Conservation (phyloP, 1,140 invertebrate species). For the Panulirus ornatus region DNA sequence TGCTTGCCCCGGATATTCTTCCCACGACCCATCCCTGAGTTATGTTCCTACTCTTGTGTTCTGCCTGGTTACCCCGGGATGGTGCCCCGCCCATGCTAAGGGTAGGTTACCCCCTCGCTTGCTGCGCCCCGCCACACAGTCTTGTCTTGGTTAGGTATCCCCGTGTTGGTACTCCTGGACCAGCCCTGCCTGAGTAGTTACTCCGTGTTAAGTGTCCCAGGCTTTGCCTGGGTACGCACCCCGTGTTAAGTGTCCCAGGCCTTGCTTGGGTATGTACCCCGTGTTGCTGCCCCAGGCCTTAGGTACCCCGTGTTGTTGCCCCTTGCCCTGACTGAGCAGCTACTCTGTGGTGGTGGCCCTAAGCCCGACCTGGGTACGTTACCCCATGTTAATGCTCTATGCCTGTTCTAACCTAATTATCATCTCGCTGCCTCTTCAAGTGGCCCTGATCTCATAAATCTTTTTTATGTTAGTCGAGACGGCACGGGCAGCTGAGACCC, state of each 20-base stretch:
- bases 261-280: no score
- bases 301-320: background rate
- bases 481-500: no score
- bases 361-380: no score
- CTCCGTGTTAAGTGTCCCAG: no score
- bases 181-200: background rate
- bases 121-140: constrained; percentile 16
- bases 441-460: background rate
- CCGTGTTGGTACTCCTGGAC: background rate
- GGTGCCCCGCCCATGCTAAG: background rate
- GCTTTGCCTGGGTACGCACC: no score
- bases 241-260: no score
- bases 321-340: no score
- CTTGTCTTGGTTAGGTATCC: no score
- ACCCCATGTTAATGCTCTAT: background rate
- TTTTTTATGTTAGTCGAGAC: no score
- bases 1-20: constrained; percentile 27
- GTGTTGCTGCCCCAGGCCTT: background rate
- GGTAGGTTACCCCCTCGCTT: background rate
- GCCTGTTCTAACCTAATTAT: no score
- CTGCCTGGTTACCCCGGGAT: constrained; percentile 29
- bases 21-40: background rate
- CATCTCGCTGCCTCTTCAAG: background rate
- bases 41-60: constrained; percentile 39
- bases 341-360: no score